Evolutionary conservation across 2,888 invertebrate genomes (phyloP).

Genomic region (Lepidochitona cinerea): DNA sequence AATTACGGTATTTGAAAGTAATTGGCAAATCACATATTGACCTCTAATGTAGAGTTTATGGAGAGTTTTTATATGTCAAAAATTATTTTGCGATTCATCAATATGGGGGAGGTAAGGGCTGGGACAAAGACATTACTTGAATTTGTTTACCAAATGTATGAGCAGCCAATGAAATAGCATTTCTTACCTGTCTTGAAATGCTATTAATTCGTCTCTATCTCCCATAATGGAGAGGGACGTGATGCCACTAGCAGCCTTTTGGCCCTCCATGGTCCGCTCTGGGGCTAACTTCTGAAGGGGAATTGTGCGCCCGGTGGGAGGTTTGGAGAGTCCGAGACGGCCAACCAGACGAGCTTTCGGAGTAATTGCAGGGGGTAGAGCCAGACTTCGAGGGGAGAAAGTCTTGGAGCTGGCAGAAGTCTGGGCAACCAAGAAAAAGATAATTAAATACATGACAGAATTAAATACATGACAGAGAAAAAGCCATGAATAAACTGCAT

Average conservation of each 20-base stretch:
- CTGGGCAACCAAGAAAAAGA: too few species aligned
- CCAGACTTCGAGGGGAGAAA: not conserved
- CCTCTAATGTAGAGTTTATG: too few species aligned
- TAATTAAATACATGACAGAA: too few species aligned
- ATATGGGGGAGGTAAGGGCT: too few species aligned
- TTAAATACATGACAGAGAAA: too few species aligned
- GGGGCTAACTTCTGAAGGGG: conserved; percentile 51
- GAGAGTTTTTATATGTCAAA: too few species aligned
- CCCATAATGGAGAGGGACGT: conserved; percentile 57
- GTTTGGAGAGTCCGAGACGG: conserved; percentile 54
- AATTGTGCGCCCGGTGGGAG: conserved; percentile 56
- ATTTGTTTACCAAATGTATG: too few species aligned
- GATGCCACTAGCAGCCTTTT: conserved; percentile 34
- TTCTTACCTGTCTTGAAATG: conserved; percentile 44
- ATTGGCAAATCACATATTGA: too few species aligned
- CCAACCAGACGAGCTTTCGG: conserved; percentile 56
- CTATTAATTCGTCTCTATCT: conserved; percentile 76
- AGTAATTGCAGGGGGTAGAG: conserved; percentile 29
- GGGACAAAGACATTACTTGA: too few species aligned
- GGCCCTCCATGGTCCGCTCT: conserved; percentile 35
- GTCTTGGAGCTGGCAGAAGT: not conserved
- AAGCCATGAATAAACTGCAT: too few species aligned
- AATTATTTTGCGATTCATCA: too few species aligned
- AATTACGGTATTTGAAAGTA: too few species aligned
- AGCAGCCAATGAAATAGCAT: not conserved